A percentile compares a stretch with the other conserved stretches of the same genome.
Conservation (phyloP, 2,888 invertebrate genomes). For the Epinotia bilunana region DNA sequence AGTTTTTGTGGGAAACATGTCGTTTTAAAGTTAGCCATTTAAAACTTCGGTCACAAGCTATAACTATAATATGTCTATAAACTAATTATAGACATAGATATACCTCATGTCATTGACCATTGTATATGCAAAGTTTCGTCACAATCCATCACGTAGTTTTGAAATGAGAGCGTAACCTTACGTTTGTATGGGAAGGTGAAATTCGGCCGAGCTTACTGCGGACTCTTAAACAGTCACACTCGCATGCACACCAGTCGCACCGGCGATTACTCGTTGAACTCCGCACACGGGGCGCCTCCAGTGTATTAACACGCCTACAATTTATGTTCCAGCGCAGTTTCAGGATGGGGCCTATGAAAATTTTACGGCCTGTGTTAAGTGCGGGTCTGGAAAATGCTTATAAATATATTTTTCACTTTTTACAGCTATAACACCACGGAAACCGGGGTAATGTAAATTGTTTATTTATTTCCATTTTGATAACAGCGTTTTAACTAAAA, state of each 20-base stretch:
- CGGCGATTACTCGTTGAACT: background rate
- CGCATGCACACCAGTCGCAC: conserved; percentile 13
- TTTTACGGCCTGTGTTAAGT: conserved; percentile 66
- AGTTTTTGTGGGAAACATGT: too few species aligned
- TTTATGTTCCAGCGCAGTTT: conserved; percentile 58
- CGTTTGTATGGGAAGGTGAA: too few species aligned
- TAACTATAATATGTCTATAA: too few species aligned
- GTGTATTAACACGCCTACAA: conserved; percentile 67
- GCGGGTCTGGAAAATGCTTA: conserved; percentile 58
- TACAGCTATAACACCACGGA: conserved; percentile 25
- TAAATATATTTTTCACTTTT: conserved; percentile 56
- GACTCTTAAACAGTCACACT: conserved; percentile 47
- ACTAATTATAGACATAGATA: too few species aligned
- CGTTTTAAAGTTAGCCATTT: too few species aligned
- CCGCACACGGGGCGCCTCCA: conserved; percentile 54
- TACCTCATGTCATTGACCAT: too few species aligned
- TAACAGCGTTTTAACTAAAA: background rate
- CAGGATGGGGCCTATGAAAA: conserved; percentile 67
- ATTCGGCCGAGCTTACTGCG: too few species aligned
- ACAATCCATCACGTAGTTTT: too few species aligned
- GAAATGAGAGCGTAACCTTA: too few species aligned
- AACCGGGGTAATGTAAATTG: conserved; percentile 29
- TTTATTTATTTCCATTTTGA: conserved; percentile 12
- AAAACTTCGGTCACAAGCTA: too few species aligned
- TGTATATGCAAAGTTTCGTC: too few species aligned